A percentile compares a stretch with the other conserved stretches of the same genome.
Conservation (phyloP, 1,140 invertebrate species). For the Hypsibius dujardini region DNA sequence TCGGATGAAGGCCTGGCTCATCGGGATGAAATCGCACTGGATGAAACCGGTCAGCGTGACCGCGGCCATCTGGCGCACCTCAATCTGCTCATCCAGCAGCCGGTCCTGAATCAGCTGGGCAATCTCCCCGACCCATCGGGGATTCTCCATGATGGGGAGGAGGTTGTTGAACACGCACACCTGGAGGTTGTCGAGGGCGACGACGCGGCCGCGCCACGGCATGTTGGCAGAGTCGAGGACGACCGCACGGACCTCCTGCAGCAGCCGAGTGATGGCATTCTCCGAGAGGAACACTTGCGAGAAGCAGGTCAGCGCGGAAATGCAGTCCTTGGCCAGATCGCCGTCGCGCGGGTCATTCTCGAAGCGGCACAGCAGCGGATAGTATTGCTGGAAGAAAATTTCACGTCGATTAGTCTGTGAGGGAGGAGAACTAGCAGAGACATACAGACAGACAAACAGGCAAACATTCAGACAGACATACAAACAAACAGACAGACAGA, state of each 20-base stretch:
- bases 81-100: conserved; percentile 43
- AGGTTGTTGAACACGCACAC: conserved; percentile 66
- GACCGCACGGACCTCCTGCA: neutral
- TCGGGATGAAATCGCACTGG: conserved; percentile 56
- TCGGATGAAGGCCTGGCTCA: conserved; percentile 32
- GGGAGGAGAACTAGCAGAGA: too few relatives aligned
- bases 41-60: conserved; percentile 64
- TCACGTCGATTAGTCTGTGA: neutral
- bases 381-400: conserved; percentile 13
- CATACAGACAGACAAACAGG: too few relatives aligned
- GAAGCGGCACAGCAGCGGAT: conserved; percentile 11
- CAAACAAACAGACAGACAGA: too few relatives aligned
- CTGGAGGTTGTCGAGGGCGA: conserved; percentile 55
- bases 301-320: conserved; percentile 16
- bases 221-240: conserved; percentile 24
- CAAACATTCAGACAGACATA: too few relatives aligned
- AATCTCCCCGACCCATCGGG: conserved; percentile 33
- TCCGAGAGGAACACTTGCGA: conserved; percentile 15
- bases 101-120: conserved; percentile 24
- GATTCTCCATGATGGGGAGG: conserved; percentile 45
- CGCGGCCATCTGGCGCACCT: conserved; percentile 60
- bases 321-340: conserved; percentile 15
- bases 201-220: conserved; percentile 58
- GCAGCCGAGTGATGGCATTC: conserved; percentile 1
- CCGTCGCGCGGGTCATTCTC: conserved; percentile 8